Base-by-base conservation (phyloP, 2,888 invertebrate genomes). In the Nineta flava region DNA sequence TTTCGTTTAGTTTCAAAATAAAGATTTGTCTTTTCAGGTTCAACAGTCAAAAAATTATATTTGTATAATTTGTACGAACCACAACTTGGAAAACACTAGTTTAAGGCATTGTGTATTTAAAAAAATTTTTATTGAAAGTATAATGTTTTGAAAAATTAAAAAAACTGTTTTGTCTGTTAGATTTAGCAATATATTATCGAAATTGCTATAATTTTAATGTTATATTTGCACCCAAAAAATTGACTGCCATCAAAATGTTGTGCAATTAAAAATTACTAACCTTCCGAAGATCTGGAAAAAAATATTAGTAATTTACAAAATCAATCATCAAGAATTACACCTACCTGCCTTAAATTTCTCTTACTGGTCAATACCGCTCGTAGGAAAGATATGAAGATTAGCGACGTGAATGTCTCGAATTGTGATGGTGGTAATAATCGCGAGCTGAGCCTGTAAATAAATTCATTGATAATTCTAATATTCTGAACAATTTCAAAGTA, bases 261-360 rank as follows among this genome's bases (percentile, higher is more conserved):
- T 38, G n/a, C 38, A 38, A 13, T 7, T 9, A 38, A 38, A 38
- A 26, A 19, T 44, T 49, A 49, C 49, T 49, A 49, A 49, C 49
- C 49, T 49, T 44, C 31, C 38, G 45, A 44, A 16, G 49, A 49
- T 45, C 49, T 49, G 49, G 15, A 49, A 49, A 16, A 43, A 45
- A 35, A 34, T 34, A 49, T 35, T 44, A 16, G 19, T 17, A n/a
- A 32, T 48, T 12, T 10, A 17, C 16, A 44, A 44, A 15, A 44
- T 17, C 16, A 34, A 41, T 45, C 45, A 35, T 49, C n/a, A 41
- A 60, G 59, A 61, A 56, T 56, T 58, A 57, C 60, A 64, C 63
- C 62, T 65, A 66, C 65, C 65, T 66, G 64, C 55, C 52, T 48
- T 49, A 54, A 59, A 56, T 55, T 52, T 59, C 61, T 62, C 65